Conservation (phyloP, 1,140 invertebrate genomes). For the Pteromalus puparum region DNA sequence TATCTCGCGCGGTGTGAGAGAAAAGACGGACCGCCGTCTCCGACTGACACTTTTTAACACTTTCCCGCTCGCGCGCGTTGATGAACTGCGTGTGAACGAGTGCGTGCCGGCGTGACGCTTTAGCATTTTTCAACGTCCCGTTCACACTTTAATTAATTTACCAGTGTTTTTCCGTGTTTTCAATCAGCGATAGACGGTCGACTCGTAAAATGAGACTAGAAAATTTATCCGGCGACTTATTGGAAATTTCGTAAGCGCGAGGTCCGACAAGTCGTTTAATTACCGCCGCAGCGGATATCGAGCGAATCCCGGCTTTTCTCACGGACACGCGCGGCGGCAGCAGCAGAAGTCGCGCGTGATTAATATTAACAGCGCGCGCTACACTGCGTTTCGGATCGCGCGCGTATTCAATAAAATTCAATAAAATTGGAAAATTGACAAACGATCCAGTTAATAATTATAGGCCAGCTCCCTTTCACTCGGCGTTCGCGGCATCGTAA, state of each 20-base stretch:
- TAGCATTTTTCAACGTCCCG: not conserved
- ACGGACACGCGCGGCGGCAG: not conserved
- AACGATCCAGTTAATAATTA: conserved; percentile 31
- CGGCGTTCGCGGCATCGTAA: not conserved
- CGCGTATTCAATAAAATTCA: conserved; percentile 11
- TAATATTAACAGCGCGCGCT: not conserved
- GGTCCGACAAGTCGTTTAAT: not conserved
- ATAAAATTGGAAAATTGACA: conserved; percentile 32
- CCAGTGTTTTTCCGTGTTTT: too few relatives aligned
- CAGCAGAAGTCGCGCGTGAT: not conserved
- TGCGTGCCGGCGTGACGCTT: not conserved
- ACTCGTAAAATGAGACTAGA: too few relatives aligned
- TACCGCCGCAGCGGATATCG: not conserved
- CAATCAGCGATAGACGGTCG: not conserved
- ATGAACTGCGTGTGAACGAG: too few relatives aligned
- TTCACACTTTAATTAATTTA: not conserved
- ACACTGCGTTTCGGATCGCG: not conserved
- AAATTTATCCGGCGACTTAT: too few relatives aligned
- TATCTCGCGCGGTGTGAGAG: not conserved
- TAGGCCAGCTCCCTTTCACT: conserved; percentile 27
- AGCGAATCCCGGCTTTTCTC: not conserved
- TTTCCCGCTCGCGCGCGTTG: too few relatives aligned
- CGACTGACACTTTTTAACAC: not conserved
- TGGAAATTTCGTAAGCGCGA: not conserved
- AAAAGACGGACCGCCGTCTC: too few relatives aligned